Percentiles rank a stretch among this genome's conserved stretches.
phyloP scores from a whole-genome alignment of 2,888 invertebrate genomes.

The Drosophila anomelani region DNA sequence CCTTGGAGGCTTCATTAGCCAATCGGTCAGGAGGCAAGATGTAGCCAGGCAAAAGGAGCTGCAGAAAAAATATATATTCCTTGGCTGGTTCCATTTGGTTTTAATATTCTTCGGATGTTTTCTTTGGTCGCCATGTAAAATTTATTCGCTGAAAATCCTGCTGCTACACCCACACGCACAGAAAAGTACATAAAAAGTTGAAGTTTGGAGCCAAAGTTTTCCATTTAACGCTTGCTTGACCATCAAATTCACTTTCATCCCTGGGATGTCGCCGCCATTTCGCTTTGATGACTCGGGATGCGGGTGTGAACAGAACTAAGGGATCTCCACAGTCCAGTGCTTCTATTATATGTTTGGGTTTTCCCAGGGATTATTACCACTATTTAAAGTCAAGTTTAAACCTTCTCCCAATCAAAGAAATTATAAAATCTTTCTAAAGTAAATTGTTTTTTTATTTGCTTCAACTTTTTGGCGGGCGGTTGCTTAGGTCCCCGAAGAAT shows the following conservation, averaged over 20 bases:
- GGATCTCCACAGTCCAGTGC: slow-evolving; percentile 15
- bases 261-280: slow-evolving; percentile 44
- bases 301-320: slow-evolving; percentile 32
- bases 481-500: slow-evolving; percentile 12
- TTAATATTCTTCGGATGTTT: slow-evolving; percentile 69
- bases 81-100: slow-evolving; percentile 51
- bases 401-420: not conserved
- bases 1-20: slow-evolving; percentile 35
- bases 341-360: not conserved
- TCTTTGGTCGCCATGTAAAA: slow-evolving; percentile 63
- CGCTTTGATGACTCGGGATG: slow-evolving; percentile 48
- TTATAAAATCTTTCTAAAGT: slow-evolving; percentile 3
- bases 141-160: slow-evolving; percentile 52
- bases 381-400: not conserved
- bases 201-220: slow-evolving; percentile 54
- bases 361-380: slow-evolving; percentile 1
- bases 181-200: slow-evolving; percentile 37
- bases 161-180: no score
- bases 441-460: slow-evolving; percentile 27
- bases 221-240: slow-evolving; percentile 63
- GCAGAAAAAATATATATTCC: slow-evolving; percentile 18
- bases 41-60: slow-evolving; percentile 6
- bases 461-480: slow-evolving; percentile 7
- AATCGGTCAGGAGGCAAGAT: slow-evolving; percentile 29
- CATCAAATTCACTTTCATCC: slow-evolving; percentile 65